Evolutionary conservation across 1,140 invertebrate species (phyloP).

Genomic region (Protaetia brevitarsis): DNA sequence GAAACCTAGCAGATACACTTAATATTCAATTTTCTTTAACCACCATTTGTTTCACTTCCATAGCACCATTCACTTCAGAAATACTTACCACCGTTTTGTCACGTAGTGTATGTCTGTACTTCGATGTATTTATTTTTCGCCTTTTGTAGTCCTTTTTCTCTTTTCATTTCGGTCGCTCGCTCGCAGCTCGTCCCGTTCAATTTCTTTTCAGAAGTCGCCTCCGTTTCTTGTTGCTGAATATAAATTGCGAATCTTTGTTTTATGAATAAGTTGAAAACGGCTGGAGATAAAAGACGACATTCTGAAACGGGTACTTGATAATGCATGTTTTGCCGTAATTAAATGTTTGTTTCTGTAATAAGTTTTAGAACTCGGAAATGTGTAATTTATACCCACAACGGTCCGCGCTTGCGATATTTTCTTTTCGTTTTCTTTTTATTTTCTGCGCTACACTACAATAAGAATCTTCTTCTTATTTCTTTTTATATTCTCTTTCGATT

Average conservation of each 20-base stretch:
- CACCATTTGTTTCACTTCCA: too few species aligned
- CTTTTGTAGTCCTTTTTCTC: background rate
- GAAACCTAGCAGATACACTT: too few species aligned
- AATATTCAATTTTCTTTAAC: too few species aligned
- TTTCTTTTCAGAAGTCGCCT: constrained; percentile 17
- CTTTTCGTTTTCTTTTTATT: background rate
- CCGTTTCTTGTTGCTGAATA: constrained; percentile 16
- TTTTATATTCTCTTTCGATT: background rate
- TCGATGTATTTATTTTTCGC: constrained; percentile 18
- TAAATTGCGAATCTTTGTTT: constrained; percentile 17
- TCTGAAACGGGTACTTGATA: constrained; percentile 14
- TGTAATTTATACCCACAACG: constrained; percentile 1
- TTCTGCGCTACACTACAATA: too few species aligned
- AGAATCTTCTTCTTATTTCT: background rate
- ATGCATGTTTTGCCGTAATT: constrained; percentile 16
- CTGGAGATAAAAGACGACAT: constrained; percentile 17
- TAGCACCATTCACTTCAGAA: background rate
- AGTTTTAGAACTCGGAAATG: constrained; percentile 15
- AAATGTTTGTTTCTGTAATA: constrained; percentile 17
- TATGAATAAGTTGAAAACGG: constrained; percentile 18
- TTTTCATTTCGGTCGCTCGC: background rate
- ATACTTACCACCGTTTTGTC: background rate
- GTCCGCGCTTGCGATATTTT: background rate
- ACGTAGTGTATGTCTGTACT: background rate
- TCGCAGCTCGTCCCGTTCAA: background rate